These are phyloP conservation scores for Vanessa tameamea DNA, from an alignment of 1,140 invertebrate species.

Conservation along the genomic window DNA sequence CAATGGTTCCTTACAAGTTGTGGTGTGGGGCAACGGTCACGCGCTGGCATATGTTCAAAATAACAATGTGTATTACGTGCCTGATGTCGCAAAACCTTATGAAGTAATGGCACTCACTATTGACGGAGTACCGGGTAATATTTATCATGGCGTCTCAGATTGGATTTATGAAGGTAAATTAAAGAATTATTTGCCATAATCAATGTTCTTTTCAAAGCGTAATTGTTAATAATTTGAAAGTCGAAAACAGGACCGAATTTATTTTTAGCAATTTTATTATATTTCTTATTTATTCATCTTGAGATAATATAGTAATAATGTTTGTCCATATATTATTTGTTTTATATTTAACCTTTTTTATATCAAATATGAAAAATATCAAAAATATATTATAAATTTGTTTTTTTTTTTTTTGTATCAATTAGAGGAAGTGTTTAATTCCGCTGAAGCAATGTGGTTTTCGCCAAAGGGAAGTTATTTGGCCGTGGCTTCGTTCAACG, in stretches of 20 bases:
- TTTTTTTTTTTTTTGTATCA: constrained; percentile 20
- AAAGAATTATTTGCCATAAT: too few species aligned
- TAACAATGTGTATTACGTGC: constrained; percentile 90
- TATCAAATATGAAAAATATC: too few species aligned
- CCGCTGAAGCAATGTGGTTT: constrained; percentile 91
- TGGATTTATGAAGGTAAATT: constrained; percentile 86
- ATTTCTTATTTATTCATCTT: too few species aligned
- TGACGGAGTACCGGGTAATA: constrained; percentile 81
- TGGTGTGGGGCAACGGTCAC: constrained; percentile 85
- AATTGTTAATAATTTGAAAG: too few species aligned
- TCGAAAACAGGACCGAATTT: too few species aligned
- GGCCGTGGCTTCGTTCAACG: constrained; percentile 90
- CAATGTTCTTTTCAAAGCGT: too few species aligned
- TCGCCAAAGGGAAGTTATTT: constrained; percentile 87
- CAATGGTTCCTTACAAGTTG: constrained; percentile 82
- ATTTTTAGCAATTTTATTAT: too few species aligned
- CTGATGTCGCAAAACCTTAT: constrained; percentile 70
- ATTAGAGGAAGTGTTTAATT: constrained; percentile 91
- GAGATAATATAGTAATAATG: too few species aligned
- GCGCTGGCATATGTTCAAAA: constrained; percentile 87
- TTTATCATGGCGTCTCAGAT: constrained; percentile 90
- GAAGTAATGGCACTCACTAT: constrained; percentile 81
- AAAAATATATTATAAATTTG: too few species aligned
- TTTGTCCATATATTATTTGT: too few species aligned
- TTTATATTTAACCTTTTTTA: too few species aligned